These are phyloP conservation scores for Tokudaia muenninki DNA, from an alignment of 2,797 vertebrate genomes.

Conservation along the genomic window DNA sequence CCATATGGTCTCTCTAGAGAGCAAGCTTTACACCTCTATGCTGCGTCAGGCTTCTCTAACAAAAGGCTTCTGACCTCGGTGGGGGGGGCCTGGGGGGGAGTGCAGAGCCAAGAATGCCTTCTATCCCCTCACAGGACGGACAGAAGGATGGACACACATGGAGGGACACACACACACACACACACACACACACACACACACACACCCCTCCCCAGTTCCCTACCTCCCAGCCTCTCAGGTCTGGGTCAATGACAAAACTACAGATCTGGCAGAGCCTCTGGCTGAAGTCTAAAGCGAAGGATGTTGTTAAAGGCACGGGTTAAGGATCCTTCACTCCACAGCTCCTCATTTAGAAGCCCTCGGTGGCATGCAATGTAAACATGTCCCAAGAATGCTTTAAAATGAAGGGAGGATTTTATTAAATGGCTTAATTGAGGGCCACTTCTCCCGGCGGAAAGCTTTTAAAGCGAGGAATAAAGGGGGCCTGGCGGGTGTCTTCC, in stretches of 20 bases:
- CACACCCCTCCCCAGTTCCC: neutral
- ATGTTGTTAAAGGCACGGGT: conserved; percentile 78
- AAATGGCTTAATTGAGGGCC: conserved; percentile 80
- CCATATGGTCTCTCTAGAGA: neutral
- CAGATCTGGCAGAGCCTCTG: conserved; percentile 59
- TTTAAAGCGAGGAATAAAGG: conserved; percentile 67
- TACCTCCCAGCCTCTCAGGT: neutral
- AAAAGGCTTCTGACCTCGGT: no score
- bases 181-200: neutral
- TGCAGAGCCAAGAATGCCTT: neutral
- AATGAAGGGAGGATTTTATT: conserved; percentile 77
- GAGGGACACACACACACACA: neutral
- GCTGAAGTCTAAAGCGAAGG: conserved; percentile 73
- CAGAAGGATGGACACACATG: neutral
- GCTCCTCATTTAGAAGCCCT: conserved; percentile 74
- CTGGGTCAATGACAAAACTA: conserved; percentile 56
- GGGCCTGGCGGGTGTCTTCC: conserved; percentile 73
- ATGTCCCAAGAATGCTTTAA: conserved; percentile 76
- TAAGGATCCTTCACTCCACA: conserved; percentile 76
- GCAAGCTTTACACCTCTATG: conserved; percentile 9
- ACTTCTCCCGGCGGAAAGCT: conserved; percentile 77
- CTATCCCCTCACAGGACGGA: neutral
- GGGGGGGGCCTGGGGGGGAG: no score
- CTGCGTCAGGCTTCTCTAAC: neutral
- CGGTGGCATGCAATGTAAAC: conserved; percentile 74